Evolutionary conservation across 2,797 vertebrate species (phyloP).

Genomic region (Choloepus didactylus): DNA sequence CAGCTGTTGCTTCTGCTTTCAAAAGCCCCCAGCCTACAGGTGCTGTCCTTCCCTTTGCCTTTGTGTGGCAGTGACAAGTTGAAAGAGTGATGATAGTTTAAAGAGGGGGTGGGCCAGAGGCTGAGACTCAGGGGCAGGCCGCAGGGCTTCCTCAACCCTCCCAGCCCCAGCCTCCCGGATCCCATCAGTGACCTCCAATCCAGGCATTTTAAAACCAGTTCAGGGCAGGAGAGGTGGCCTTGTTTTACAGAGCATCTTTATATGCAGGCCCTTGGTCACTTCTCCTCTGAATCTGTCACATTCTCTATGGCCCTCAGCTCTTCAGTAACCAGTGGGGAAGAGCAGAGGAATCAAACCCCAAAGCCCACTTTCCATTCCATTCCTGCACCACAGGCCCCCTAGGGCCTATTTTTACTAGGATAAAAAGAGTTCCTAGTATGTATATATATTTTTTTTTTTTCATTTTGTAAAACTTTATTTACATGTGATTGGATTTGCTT

Average conservation of each 20-base stretch:
- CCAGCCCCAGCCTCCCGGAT: accelerated
- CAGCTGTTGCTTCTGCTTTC: conserved; percentile 56
- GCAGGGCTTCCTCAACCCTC: background rate
- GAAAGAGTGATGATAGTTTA: background rate
- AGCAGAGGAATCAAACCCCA: background rate
- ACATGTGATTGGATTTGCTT: conserved; percentile 54
- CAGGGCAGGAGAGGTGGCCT: background rate
- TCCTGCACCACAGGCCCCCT: background rate
- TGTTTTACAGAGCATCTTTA: background rate
- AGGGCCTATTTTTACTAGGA: background rate
- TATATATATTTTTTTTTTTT: background rate
- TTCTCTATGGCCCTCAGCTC: background rate
- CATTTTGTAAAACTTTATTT: conserved; percentile 60
- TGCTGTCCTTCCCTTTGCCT: background rate
- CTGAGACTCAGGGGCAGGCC: accelerated
- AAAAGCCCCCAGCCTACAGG: background rate
- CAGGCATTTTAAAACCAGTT: background rate
- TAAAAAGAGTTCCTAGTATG: background rate
- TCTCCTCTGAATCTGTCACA: background rate
- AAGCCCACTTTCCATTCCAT: background rate
- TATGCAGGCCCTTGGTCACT: background rate
- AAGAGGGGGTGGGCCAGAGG: background rate
- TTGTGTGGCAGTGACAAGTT: background rate
- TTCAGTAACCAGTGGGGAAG: background rate
- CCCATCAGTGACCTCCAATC: background rate